These are phyloP conservation scores for Aplysia californica DNA, from an alignment of 1,140 invertebrate genomes.

Conservation along the genomic window DNA sequence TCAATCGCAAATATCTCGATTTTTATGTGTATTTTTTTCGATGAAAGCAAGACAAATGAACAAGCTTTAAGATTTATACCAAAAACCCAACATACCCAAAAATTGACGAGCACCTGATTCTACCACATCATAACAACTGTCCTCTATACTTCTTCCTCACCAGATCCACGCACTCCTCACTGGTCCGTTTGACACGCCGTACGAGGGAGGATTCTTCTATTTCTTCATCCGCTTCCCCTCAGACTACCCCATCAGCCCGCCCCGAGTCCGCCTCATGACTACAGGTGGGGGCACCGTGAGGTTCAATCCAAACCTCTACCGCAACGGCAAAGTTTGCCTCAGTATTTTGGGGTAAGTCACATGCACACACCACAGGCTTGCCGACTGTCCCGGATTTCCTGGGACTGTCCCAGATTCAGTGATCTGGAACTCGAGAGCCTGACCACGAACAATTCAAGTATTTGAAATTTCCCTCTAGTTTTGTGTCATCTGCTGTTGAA, in stretches of 20 bases:
- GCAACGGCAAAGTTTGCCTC: conserved; percentile 76
- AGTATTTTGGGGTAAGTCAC: conserved; percentile 73
- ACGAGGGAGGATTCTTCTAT: conserved; percentile 77
- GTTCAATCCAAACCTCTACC: conserved; percentile 76
- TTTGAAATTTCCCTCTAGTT: too few relatives aligned
- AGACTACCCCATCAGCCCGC: conserved; percentile 71
- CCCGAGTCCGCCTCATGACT: conserved; percentile 74
- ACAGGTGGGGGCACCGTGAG: conserved; percentile 74
- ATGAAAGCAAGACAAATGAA: neutral
- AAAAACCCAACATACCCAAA: too few relatives aligned
- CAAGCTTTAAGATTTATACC: neutral
- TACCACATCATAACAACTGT: neutral
- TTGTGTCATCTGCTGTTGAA: too few relatives aligned
- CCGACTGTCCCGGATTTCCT: too few relatives aligned
- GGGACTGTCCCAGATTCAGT: too few relatives aligned
- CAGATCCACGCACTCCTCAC: conserved; percentile 74
- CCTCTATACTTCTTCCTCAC: conserved; percentile 9
- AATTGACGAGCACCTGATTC: too few relatives aligned
- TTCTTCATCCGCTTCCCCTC: conserved; percentile 72
- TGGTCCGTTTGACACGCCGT: conserved; percentile 76
- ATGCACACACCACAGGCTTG: neutral
- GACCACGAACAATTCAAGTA: neutral
- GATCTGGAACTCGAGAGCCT: neutral
- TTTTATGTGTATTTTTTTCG: too few relatives aligned
- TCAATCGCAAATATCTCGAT: too few relatives aligned